phyloP scores from a whole-genome alignment of 2,888 invertebrate genomes.

The Bombylius discolor region DNA sequence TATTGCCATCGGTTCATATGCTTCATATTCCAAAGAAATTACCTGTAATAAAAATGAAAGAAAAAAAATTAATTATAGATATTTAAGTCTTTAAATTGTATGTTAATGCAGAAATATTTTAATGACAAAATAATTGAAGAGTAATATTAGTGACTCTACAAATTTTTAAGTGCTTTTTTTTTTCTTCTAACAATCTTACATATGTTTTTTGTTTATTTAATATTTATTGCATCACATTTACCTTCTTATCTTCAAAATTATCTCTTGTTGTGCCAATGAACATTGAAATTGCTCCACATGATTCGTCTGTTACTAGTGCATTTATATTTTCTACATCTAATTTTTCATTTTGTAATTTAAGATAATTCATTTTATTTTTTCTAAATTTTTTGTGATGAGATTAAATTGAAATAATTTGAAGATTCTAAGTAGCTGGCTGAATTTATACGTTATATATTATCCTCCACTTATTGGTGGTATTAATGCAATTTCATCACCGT shows the following conservation, averaged over 20 bases:
- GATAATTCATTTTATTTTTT: slow-evolving; percentile 46
- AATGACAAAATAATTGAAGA: too few species aligned
- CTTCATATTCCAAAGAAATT: slow-evolving; percentile 82
- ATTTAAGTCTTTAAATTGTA: too few species aligned
- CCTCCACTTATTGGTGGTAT: slow-evolving; percentile 94
- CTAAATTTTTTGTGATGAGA: neutral
- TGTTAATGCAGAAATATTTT: too few species aligned
- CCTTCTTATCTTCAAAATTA: slow-evolving; percentile 67
- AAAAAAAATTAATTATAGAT: too few species aligned
- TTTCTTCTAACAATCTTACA: too few species aligned
- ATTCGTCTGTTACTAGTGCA: slow-evolving; percentile 50
- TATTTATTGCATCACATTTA: slow-evolving; percentile 24
- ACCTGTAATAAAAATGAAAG: slow-evolving; percentile 42
- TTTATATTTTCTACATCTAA: slow-evolving; percentile 55
- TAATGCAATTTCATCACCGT: slow-evolving; percentile 73
- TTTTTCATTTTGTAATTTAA: slow-evolving; percentile 53
- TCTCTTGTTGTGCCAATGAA: slow-evolving; percentile 85
- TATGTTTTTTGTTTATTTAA: too few species aligned
- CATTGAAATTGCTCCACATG: slow-evolving; percentile 77
- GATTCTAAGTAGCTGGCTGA: neutral
- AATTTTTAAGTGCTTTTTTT: too few species aligned
- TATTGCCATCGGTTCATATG: slow-evolving; percentile 82
- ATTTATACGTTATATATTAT: slow-evolving; percentile 30
- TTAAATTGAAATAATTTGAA: neutral
- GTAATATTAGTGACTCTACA: too few species aligned